phyloP scores from a whole-genome alignment of 2,113 vertebrate genomes.

The Tringa solitaria region DNA sequence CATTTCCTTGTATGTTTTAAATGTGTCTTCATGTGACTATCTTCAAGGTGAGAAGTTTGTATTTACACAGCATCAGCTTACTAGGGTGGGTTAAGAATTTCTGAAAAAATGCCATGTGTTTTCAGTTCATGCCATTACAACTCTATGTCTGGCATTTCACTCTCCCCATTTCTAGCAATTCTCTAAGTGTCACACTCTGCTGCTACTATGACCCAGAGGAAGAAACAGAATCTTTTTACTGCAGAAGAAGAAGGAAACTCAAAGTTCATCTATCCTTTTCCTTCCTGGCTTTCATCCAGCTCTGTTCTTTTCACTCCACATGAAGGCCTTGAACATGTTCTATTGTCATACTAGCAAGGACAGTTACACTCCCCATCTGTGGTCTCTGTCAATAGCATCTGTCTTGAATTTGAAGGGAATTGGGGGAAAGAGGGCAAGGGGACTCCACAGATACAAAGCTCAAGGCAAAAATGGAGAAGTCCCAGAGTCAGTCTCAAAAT shows the following conservation, averaged over 20 bases:
- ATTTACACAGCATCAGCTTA: background rate
- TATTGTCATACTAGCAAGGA: background rate
- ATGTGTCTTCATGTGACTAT: too few species aligned
- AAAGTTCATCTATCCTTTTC: background rate
- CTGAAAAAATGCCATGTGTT: background rate
- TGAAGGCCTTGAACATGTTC: background rate
- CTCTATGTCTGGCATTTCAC: background rate
- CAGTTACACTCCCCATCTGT: background rate
- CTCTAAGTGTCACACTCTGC: fast-evolving
- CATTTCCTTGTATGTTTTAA: background rate
- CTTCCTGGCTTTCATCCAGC: background rate
- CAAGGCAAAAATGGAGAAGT: background rate
- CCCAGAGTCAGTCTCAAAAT: background rate
- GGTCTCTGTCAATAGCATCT: background rate
- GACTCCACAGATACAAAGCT: fast-evolving
- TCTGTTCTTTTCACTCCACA: background rate
- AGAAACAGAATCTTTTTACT: background rate
- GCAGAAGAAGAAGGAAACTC: background rate
- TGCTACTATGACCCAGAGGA: background rate
- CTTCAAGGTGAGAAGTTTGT: background rate
- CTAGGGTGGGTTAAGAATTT: background rate
- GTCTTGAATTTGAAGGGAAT: background rate
- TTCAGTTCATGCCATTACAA: background rate
- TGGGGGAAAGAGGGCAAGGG: background rate
- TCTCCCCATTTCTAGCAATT: background rate